Percentiles rank a stretch among this genome's conserved stretches.
Conservation (phyloP, 2,888 invertebrate species). For the Leucoptera coffeella region DNA sequence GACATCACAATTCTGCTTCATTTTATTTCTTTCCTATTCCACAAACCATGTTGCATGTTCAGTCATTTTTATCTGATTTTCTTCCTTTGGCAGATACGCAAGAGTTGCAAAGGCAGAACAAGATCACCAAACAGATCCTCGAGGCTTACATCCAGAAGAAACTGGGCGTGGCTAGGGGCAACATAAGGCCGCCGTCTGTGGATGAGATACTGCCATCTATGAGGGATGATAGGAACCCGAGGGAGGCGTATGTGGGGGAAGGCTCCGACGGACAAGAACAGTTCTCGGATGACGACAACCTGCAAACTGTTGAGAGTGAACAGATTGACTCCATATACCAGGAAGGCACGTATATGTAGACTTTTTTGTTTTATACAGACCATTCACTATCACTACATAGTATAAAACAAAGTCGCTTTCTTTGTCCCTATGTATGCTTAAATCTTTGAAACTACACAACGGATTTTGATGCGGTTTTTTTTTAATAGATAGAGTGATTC, state of each 20-base stretch:
- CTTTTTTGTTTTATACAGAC: too few species aligned
- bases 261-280: conserved; percentile 12
- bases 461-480: too few species aligned
- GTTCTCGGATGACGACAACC: conserved; percentile 30
- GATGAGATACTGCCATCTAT: conserved; percentile 58
- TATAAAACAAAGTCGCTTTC: too few species aligned
- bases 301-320: conserved; percentile 68
- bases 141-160: conserved; percentile 67
- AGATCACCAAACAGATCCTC: conserved; percentile 70
- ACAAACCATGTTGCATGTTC: conserved; percentile 10
- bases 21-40: too few species aligned
- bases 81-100: conserved; percentile 33
- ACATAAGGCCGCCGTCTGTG: conserved; percentile 52
- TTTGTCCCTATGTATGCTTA: too few species aligned
- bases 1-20: conserved; percentile 18
- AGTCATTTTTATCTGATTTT: conserved; percentile 7
- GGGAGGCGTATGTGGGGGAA: conserved; percentile 12
- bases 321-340: conserved; percentile 59
- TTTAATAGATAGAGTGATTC: too few species aligned
- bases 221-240: conserved; percentile 14
- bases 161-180: conserved; percentile 50
- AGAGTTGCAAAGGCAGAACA: conserved; percentile 68
- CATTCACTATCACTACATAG: too few species aligned
- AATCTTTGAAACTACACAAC: too few species aligned
- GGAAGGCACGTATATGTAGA: conserved; percentile 38